phyloP scores from a whole-genome alignment of 2,888 invertebrate genomes.

The Oligia strigilis region DNA sequence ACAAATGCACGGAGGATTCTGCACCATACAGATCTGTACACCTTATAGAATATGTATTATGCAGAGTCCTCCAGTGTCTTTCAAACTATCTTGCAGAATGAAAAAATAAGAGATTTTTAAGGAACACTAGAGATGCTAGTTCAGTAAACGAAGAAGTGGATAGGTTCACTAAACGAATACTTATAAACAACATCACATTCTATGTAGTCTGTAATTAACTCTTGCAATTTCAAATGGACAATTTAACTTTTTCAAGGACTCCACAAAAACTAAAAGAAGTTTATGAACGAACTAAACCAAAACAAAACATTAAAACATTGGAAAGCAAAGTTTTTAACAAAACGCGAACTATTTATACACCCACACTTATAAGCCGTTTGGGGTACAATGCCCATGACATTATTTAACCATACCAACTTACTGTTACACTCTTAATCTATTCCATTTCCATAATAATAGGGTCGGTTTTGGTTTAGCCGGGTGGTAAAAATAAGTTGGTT shows the following conservation, averaged over 20 bases:
- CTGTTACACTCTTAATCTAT: neutral
- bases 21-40: neutral
- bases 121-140: too few species aligned
- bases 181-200: neutral
- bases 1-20: neutral
- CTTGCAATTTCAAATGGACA: neutral
- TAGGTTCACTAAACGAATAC: neutral
- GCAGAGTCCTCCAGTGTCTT: too few species aligned
- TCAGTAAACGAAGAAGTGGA: neutral
- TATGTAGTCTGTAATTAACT: too few species aligned
- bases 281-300: conserved; percentile 15
- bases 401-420: conserved; percentile 51
- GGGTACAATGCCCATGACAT: conserved; percentile 59
- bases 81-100: neutral
- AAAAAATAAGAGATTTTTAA: neutral
- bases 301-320: conserved; percentile 45
- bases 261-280: conserved; percentile 22
- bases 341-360: conserved; percentile 61
- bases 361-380: conserved; percentile 65
- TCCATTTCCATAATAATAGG: neutral
- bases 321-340: conserved; percentile 62
- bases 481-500: conserved; percentile 27
- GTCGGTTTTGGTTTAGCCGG: neutral
- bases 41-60: neutral
- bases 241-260: neutral